Base-by-base conservation (phyloP, 2,888 invertebrate species). In the Rhodophaea formosa region DNA sequence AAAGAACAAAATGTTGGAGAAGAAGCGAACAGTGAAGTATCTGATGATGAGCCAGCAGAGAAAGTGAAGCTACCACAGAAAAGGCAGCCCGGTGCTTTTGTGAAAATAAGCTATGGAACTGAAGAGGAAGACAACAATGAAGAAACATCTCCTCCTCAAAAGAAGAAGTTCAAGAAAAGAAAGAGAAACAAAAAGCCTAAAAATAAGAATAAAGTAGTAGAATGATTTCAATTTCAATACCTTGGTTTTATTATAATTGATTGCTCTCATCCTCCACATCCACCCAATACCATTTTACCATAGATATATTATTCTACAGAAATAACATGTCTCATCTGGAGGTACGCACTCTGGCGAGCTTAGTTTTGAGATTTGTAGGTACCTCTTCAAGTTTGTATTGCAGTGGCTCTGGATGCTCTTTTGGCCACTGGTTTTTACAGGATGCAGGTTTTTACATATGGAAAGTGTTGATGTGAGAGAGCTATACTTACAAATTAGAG, bases 1-100 rank as follows among this genome's bases (percentile, higher is more conserved):
- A 62, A 58, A 47, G 65, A 68, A 59, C 68, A 64, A 51, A 62
- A 62, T 59, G 46, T 51, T 52, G 65, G 62, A 44, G 39, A 39
- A 60, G 64, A 35, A 70, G 69, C 64, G 57, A 68, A 73, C 16
- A 74, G 72, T 68, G 79, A 78, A 23, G 70, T 72, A 61, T 76
- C 77, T 54, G 79, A 83, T 59, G 71, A 75, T 53, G 62, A 67
- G 54, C 56, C 61, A 45, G 62, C 57, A 29, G 66, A 70, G 32
- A 65, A 70, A 57, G 58, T 62, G 17, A 46, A 63, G 56, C 43
- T 62, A 42, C 63, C 70, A 57, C 63, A 62, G 8, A 88, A 88
- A 68, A 80, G 84, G 47, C 87, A 86, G 70, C 78, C 80, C 49
- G 86, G 87, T 49, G 86, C 86, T 58, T 89, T 81, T 84, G 90